Base-by-base conservation (phyloP, 2,888 invertebrate genomes). In the Cylloceria caligata region DNA sequence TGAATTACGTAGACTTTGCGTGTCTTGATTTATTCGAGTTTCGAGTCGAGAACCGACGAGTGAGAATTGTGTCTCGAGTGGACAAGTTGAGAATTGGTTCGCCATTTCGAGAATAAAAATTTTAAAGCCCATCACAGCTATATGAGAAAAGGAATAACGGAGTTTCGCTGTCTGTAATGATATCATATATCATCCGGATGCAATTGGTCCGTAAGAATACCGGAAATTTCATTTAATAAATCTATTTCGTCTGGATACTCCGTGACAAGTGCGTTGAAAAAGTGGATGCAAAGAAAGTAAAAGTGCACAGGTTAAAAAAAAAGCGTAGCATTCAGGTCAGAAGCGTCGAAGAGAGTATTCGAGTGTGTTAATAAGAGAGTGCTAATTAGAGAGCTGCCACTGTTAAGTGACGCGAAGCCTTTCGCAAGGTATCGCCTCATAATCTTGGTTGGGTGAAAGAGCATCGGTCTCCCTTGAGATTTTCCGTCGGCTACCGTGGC, bases 301-400 rank as follows among this genome's bases (percentile, higher is more conserved):
- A 52, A 47, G 16, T 55, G 16, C 16, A n/a, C 1, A 16, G 27
- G 7, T 6, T 60, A 36, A 19, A 45, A 36, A 60, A 30, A 13
- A 34, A 13, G 3, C 11, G 13, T 13, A 68, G 13, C 24, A 45
- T 19, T 7, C 9, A 13, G 16, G 7, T 36, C 36, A 21, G 36
- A 39, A 21, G 68, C 19, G 45, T 60, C 13, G 11, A 19, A 55
- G 60, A 36, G 19, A 57, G 36, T 47, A n/a, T 34, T 16, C 21
- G 7, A 30, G n/a, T 24, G 67, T 60, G n/a, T 30, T 30, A 47
- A 67, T 57, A 49, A 27, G 9, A 49, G 27, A 68, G 60, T 68
- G 68, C 73, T 65, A 74, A 77, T 78, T 62, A 68, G 73, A 69
- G 42, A 62, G 49, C 73, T 39, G 68, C 39, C 62, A 68, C 11